Base-by-base conservation (phyloP, 2,797 vertebrate species). In the Heterohyrax brucei region DNA sequence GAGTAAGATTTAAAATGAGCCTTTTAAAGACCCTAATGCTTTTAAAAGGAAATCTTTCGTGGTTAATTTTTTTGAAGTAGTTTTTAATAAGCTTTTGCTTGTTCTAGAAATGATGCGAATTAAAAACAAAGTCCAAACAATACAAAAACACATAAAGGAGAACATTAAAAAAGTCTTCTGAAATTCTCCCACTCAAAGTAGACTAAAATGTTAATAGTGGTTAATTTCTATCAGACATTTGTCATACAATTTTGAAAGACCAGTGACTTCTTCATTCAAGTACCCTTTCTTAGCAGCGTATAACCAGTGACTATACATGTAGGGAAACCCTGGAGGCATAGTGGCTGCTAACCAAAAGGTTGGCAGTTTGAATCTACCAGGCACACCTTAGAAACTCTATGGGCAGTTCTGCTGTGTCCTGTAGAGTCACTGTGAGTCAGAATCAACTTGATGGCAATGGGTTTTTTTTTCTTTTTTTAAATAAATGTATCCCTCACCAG, bases 41-140 rank as follows among this genome's bases (percentile, higher is more conserved):
- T 68, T 61, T 33, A 73, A 82, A 95, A 96, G 87, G n/a, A 70
- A 94, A 77, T 77, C 19, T 82, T 77, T 92, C 72, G 12, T 78
- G 21, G 53, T 93, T 91, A 33, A 87, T 39, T 89, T 96, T 73
- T 96, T 93, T 87, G 4, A 46, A 82, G 76, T 86, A 70, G n/a
- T 92, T 94, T 61, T 62, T 79, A 66, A 50, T 64, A 78, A 61
- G 30, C 88, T 72, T 95, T 93, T 83, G 84, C 7, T 87, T 81
- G 13, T 75, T 72, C 8, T 72, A 83, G 91, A 87, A 82, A 88
- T 61, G 30, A 89, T 95, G 16, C 21, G 82, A 33, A 76, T 87
- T 48, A 90, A 79, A 87, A 91, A 18, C 39, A 39, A 39, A 39
- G 39, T 72, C 68, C 33, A 90, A 1, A 44, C 5, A 87, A 3